These are phyloP conservation scores for Diaprepes abbreviatus DNA, from an alignment of 2,888 invertebrate genomes.

Conservation along the genomic window DNA sequence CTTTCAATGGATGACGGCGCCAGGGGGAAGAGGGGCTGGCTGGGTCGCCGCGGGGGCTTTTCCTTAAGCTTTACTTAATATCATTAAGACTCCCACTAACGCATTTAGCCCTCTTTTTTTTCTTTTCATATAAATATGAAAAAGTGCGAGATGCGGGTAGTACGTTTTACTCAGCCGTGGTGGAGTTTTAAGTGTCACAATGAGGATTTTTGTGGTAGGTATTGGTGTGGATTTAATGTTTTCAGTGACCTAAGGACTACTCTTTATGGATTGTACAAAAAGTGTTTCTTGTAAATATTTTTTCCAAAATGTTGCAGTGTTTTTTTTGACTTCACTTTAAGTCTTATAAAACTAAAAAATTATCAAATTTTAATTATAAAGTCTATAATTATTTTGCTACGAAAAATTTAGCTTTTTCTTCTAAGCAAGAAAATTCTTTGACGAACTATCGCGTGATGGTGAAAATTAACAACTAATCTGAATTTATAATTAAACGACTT, in stretches of 20 bases:
- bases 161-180: constrained; percentile 50
- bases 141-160: constrained; percentile 41
- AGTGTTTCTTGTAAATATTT: neutral
- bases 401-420: too few species aligned
- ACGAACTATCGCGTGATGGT: too few species aligned
- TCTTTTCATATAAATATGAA: constrained; percentile 52
- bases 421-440: too few species aligned
- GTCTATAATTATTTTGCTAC: too few species aligned
- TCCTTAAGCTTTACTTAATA: constrained; percentile 4
- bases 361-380: too few species aligned
- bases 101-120: constrained; percentile 49
- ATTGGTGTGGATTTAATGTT: constrained; percentile 36
- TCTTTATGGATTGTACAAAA: neutral
- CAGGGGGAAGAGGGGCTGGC: neutral
- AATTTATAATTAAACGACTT: too few species aligned
- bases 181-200: constrained; percentile 49
- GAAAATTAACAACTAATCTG: too few species aligned
- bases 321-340: too few species aligned
- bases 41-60: neutral
- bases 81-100: constrained; percentile 16
- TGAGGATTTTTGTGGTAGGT: constrained; percentile 61
- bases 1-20: constrained; percentile 5
- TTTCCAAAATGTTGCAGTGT: too few species aligned
- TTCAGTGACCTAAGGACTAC: constrained; percentile 4
- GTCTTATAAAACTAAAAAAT: too few species aligned